Evolutionary conservation across 2,888 invertebrate genomes (phyloP).

Genomic region (Eudasyphora cyanicolor): DNA sequence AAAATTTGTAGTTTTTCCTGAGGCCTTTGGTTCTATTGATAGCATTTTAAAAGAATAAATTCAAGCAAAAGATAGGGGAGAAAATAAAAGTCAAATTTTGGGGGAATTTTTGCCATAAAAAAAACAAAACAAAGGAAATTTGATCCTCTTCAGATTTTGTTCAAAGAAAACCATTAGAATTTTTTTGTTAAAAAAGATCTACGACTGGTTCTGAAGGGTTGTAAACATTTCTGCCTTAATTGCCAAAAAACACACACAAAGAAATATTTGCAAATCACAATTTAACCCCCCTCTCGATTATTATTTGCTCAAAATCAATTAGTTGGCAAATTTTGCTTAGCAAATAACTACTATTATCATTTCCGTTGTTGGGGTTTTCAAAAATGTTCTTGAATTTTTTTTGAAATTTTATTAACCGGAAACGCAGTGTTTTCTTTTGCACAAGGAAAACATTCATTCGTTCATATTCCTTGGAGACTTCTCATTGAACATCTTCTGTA

Average conservation of each 20-base stretch:
- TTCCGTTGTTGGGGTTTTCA: neutral
- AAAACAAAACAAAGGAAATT: slow-evolving; percentile 2
- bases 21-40: neutral
- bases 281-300: no score
- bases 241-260: neutral
- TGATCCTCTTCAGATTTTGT: no score
- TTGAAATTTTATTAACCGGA: neutral
- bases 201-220: neutral
- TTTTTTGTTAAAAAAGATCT: neutral
- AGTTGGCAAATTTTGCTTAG: neutral
- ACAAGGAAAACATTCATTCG: neutral
- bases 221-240: no score
- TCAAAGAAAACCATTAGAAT: neutral
- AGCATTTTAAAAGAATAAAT: slow-evolving; percentile 26
- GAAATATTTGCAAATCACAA: no score
- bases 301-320: no score
- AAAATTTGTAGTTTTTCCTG: slow-evolving; percentile 17
- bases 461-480: neutral
- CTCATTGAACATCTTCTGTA: neutral
- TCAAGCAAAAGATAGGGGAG: neutral
- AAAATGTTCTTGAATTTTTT: neutral
- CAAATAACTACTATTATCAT: slow-evolving; percentile 1
- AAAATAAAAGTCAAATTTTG: slow-evolving; percentile 13
- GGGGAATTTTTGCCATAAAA: neutral
- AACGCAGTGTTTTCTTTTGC: neutral